These are phyloP conservation scores for Andrena trimmerana DNA, from an alignment of 2,888 invertebrate genomes.

Conservation along the genomic window DNA sequence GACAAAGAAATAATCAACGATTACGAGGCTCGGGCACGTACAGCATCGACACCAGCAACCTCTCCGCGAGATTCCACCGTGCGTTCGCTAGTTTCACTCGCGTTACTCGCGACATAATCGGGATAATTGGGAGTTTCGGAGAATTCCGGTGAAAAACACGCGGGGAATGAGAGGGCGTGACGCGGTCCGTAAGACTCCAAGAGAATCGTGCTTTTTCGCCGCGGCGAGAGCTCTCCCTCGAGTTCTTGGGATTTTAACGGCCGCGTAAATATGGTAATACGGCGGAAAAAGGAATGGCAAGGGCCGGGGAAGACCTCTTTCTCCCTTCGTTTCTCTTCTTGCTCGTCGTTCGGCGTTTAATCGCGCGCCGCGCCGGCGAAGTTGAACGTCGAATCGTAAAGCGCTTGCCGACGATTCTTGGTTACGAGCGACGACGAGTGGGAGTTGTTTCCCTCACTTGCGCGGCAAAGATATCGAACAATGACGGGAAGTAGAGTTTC, in stretches of 20 bases:
- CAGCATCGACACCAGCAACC: neutral
- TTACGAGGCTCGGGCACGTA: constrained; percentile 39
- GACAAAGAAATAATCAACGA: constrained; percentile 55
- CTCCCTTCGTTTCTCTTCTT: neutral
- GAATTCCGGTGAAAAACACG: neutral
- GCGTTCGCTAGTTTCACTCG: neutral
- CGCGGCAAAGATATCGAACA: constrained; percentile 64
- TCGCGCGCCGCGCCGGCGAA: constrained; percentile 30
- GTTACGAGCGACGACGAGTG: constrained; percentile 50
- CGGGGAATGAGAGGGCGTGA: neutral
- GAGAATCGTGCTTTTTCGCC: neutral
- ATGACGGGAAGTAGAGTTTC: constrained; percentile 63
- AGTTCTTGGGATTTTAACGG: constrained; percentile 4
- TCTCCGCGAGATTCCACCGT: neutral
- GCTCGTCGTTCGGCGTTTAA: constrained; percentile 40
- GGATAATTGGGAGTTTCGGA: neutral
- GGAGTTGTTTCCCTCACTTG: constrained; percentile 58
- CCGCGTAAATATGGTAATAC: constrained; percentile 32
- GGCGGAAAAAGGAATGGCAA: constrained; percentile 3
- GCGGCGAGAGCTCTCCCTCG: neutral
- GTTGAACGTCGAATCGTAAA: constrained; percentile 45
- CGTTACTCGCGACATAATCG: neutral
- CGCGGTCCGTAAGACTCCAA: neutral
- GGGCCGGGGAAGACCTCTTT: neutral
- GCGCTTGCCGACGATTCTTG: constrained; percentile 52